phyloP scores from a whole-genome alignment of 2,113 vertebrate genomes.

The Siniperca chuatsi region DNA sequence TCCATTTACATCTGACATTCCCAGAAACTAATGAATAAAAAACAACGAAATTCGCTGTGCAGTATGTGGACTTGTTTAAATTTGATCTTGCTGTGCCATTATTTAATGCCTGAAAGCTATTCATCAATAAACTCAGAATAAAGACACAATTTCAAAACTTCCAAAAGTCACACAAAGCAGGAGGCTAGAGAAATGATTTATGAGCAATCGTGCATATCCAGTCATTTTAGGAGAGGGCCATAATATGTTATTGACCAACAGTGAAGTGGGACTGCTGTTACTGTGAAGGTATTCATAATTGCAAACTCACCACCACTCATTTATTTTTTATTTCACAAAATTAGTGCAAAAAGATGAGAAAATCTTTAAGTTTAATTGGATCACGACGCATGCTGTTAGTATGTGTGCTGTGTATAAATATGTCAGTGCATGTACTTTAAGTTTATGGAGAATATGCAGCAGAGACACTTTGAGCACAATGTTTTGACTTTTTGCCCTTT shows the following conservation, averaged over 20 bases:
- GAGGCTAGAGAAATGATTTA: slow-evolving; percentile 47
- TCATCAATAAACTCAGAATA: slow-evolving; percentile 41
- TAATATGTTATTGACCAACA: slow-evolving; percentile 65
- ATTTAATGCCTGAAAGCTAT: slow-evolving; percentile 9
- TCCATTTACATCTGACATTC: background rate
- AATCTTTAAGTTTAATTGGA: slow-evolving; percentile 12
- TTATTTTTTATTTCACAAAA: slow-evolving; percentile 29
- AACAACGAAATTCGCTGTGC: background rate
- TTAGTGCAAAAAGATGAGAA: background rate
- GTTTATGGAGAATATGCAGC: slow-evolving; percentile 4
- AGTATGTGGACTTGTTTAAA: background rate
- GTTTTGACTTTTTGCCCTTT: slow-evolving; percentile 47
- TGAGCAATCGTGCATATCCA: slow-evolving; percentile 38
- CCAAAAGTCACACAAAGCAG: slow-evolving; percentile 32
- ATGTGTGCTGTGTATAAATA: background rate
- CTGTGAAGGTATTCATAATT: slow-evolving; percentile 38
- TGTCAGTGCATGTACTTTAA: background rate
- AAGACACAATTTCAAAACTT: slow-evolving; percentile 34
- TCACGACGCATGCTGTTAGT: background rate
- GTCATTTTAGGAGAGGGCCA: slow-evolving; percentile 35
- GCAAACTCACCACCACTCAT: slow-evolving; percentile 1
- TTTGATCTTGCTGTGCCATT: background rate
- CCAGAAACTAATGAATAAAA: slow-evolving; percentile 2
- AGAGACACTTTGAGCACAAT: slow-evolving; percentile 10
- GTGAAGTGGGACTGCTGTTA: slow-evolving; percentile 57